A percentile compares a stretch with the other conserved stretches of the same genome.
These are phyloP conservation scores for Colius striatus DNA, from an alignment of 2,113 vertebrate species.

Conservation along the genomic window DNA sequence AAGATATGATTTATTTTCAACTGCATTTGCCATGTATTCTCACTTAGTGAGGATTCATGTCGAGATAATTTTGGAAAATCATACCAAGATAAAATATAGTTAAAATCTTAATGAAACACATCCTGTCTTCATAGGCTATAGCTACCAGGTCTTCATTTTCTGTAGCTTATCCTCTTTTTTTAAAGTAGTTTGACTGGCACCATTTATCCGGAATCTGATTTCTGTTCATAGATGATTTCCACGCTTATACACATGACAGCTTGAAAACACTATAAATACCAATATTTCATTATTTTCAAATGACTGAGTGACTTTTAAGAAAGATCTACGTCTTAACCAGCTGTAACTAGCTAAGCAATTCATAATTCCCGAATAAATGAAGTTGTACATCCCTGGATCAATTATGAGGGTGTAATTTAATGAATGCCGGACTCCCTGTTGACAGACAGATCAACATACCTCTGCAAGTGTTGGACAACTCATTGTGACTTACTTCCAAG, in stretches of 20 bases:
- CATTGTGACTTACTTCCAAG: not conserved
- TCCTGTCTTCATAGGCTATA: not conserved
- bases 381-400: not conserved
- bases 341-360: not conserved
- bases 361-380: not conserved
- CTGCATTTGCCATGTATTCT: constrained; percentile 36
- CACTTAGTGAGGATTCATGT: constrained; percentile 43
- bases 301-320: not conserved
- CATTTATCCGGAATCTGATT: not conserved
- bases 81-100: constrained; percentile 14
- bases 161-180: constrained; percentile 18
- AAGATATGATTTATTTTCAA: constrained; percentile 44
- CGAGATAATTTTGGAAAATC: constrained; percentile 57
- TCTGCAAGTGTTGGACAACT: not conserved
- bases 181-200: constrained; percentile 39
- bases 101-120: constrained; percentile 62
- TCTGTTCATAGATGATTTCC: constrained; percentile 21
- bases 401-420: not conserved
- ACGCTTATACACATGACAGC: not conserved
- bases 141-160: constrained; percentile 44
- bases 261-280: constrained; percentile 26
- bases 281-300: constrained; percentile 32
- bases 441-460: not conserved
- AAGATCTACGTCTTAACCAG: not conserved
- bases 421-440: not conserved